Percentiles rank a stretch among this genome's conserved stretches.
These are phyloP conservation scores for Muscidifurax raptorellus DNA, from an alignment of 1,140 invertebrate genomes.

Conservation along the genomic window DNA sequence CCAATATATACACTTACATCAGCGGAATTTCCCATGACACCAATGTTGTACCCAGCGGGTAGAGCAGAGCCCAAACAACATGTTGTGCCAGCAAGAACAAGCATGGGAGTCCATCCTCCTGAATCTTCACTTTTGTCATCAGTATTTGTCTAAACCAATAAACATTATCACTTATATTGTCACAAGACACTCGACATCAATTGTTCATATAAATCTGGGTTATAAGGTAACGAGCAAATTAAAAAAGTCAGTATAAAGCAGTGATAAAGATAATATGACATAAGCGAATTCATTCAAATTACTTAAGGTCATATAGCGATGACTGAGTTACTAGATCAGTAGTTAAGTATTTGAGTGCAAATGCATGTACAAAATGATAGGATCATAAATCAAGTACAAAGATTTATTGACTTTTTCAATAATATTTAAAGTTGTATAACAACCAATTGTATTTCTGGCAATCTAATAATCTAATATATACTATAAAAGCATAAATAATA, in stretches of 20 bases:
- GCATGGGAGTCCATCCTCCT: slow-evolving; percentile 75
- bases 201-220: background rate
- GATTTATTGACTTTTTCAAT: too few species aligned
- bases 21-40: slow-evolving; percentile 90
- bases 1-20: slow-evolving; percentile 76
- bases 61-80: slow-evolving; percentile 88
- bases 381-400: too few species aligned
- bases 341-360: too few species aligned
- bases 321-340: background rate
- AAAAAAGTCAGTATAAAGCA: background rate
- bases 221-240: background rate
- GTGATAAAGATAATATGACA: background rate
- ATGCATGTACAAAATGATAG: too few species aligned
- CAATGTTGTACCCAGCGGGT: slow-evolving; percentile 92
- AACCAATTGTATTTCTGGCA: too few species aligned
- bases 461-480: too few species aligned
- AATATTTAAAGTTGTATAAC: too few species aligned
- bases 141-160: slow-evolving; percentile 4
- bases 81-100: slow-evolving; percentile 79
- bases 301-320: background rate
- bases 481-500: too few species aligned
- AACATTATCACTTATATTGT: background rate
- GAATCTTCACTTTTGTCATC: slow-evolving; percentile 36
- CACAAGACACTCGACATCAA: background rate
- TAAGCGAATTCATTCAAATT: background rate